Evolutionary conservation across 2,113 vertebrate species (phyloP).

Genomic region (Crocuta crocuta): DNA sequence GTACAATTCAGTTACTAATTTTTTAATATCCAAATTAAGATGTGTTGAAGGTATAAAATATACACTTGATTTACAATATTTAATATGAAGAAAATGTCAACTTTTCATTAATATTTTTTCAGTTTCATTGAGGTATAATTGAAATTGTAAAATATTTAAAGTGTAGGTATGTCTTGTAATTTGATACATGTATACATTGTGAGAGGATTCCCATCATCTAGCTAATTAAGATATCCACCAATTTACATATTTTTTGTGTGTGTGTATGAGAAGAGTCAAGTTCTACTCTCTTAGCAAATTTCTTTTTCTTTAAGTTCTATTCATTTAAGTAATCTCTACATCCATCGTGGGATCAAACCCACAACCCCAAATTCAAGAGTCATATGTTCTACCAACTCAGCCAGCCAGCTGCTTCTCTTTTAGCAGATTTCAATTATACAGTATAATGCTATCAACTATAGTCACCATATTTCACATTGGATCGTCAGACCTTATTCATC

Average conservation of each 20-base stretch:
- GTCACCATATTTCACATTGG: neutral
- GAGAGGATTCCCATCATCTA: neutral
- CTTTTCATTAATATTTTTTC: neutral
- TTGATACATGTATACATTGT: neutral
- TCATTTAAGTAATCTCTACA: neutral
- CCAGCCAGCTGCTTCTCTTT: neutral
- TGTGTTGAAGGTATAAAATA: neutral
- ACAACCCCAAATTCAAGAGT: neutral
- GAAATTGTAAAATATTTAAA: neutral
- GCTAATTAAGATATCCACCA: neutral
- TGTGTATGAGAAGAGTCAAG: neutral
- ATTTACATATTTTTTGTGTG: neutral
- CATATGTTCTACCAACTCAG: neutral
- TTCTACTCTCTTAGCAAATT: neutral
- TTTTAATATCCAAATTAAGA: neutral
- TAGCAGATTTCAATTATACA: neutral
- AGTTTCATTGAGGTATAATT: neutral
- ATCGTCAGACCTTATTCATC: neutral
- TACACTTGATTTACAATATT: neutral
- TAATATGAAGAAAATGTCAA: neutral
- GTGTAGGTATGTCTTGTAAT: neutral
- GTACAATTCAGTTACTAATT: neutral
- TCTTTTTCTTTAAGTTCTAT: neutral
- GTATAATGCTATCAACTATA: neutral
- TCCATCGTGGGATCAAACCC: neutral